phyloP scores from a whole-genome alignment of 2,797 vertebrate species.

The Ceryle rudis region DNA sequence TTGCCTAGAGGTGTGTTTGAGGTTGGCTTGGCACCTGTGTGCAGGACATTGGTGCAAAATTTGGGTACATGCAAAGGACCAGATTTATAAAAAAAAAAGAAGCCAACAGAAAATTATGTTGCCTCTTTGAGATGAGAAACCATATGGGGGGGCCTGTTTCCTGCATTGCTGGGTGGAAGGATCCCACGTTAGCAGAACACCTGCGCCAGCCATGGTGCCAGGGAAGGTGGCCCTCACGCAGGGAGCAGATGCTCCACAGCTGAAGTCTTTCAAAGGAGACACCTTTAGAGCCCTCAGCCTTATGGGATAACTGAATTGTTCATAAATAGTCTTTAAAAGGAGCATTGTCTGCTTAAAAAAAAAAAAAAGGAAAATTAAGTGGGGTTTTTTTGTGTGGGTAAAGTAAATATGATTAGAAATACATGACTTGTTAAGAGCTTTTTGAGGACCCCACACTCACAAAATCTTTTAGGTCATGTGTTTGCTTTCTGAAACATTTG shows the following conservation, averaged over 20 bases:
- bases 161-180: background rate
- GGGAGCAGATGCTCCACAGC: slow-evolving; percentile 70
- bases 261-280: slow-evolving; percentile 76
- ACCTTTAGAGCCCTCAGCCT: slow-evolving; percentile 70
- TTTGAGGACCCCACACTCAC: slow-evolving; percentile 78
- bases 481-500: slow-evolving; percentile 86
- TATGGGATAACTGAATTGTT: slow-evolving; percentile 55
- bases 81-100: background rate
- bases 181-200: background rate
- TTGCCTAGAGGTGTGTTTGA: background rate
- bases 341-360: slow-evolving; percentile 57
- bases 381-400: slow-evolving; percentile 68
- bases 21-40: accelerated
- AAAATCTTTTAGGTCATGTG: slow-evolving; percentile 83
- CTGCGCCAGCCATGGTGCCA: background rate
- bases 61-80: background rate
- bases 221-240: slow-evolving; percentile 29
- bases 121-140: background rate
- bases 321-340: slow-evolving; percentile 72
- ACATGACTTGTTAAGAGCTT: slow-evolving; percentile 79
- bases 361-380: slow-evolving; percentile 21
- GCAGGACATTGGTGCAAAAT: background rate
- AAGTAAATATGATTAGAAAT: slow-evolving; percentile 80
- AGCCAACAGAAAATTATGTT: background rate
- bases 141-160: slow-evolving; percentile 8